Conservation (phyloP, 2,888 invertebrate species). For the Drosophila prostipennis region DNA sequence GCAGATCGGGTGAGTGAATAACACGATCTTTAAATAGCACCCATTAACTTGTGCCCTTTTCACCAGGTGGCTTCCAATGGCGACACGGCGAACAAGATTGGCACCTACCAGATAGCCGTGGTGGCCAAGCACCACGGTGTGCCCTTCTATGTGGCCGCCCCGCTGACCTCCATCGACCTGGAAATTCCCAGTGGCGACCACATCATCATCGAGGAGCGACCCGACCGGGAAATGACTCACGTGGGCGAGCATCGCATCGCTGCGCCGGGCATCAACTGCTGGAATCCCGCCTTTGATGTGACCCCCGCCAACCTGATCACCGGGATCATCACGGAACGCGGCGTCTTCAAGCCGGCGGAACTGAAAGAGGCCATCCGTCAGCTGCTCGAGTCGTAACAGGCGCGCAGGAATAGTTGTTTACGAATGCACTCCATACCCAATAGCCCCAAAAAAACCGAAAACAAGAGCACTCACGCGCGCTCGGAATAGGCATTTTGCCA, state of each 20-base stretch:
- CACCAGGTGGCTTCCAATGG: slow-evolving; percentile 94
- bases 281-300: slow-evolving; percentile 99
- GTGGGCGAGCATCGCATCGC: slow-evolving; percentile 94
- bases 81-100: slow-evolving; percentile 99
- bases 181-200: slow-evolving; percentile 91
- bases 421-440: slow-evolving; percentile 61
- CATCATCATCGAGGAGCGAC: slow-evolving; percentile 97
- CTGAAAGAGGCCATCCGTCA: slow-evolving; percentile 79
- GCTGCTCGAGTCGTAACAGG: slow-evolving; percentile 66
- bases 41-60: neutral
- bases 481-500: slow-evolving; percentile 43
- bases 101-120: slow-evolving; percentile 97
- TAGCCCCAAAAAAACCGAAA: slow-evolving; percentile 25
- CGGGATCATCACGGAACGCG: slow-evolving; percentile 97
- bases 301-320: slow-evolving; percentile 96
- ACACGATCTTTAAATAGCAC: neutral
- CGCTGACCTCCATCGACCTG: slow-evolving; percentile 95
- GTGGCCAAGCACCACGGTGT: slow-evolving; percentile 95
- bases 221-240: slow-evolving; percentile 95
- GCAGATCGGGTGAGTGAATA: slow-evolving; percentile 91
- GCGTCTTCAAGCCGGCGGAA: slow-evolving; percentile 89
- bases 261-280: slow-evolving; percentile 94
- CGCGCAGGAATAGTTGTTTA: slow-evolving; percentile 52
- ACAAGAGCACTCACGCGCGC: slow-evolving; percentile 34
- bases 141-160: slow-evolving; percentile 98